phyloP scores from a whole-genome alignment of 2,113 vertebrate species.

The Neopipo cinnamomea region DNA sequence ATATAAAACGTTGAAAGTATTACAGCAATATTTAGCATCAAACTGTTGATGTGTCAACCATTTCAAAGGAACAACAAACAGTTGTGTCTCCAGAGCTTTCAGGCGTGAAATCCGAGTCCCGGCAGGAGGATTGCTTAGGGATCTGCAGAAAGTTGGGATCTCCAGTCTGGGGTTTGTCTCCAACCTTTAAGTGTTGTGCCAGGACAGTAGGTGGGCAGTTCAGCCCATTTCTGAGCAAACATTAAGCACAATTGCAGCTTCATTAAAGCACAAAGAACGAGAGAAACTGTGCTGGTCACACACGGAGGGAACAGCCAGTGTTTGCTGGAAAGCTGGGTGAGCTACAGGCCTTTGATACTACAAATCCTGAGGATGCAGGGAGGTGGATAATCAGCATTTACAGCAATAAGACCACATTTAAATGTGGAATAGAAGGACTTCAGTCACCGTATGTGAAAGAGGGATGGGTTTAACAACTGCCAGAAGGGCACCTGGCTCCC shows the following conservation, averaged over 20 bases:
- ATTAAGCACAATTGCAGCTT: conserved; percentile 66
- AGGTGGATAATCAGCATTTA: not conserved
- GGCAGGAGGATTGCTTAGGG: not conserved
- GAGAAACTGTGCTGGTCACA: not conserved
- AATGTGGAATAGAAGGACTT: accelerated
- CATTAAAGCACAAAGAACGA: conserved; percentile 69
- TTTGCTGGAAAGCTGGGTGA: not conserved
- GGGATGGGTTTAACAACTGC: not conserved
- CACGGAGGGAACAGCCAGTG: not conserved
- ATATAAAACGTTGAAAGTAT: conserved; percentile 82
- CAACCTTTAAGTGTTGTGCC: not conserved
- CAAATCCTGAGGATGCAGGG: not conserved
- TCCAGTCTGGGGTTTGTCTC: not conserved
- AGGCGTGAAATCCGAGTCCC: not conserved
- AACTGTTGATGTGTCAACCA: conserved; percentile 40
- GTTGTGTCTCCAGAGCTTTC: not conserved
- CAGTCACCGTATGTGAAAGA: not conserved
- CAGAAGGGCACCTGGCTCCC: not conserved
- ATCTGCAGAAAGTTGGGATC: not conserved
- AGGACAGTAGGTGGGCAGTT: not conserved
- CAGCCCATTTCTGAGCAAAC: conserved; percentile 8
- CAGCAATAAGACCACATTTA: conserved; percentile 28
- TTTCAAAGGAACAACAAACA: conserved; percentile 42
- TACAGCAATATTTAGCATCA: conserved; percentile 91
- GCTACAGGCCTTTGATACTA: not conserved